phyloP scores from a whole-genome alignment of 2,113 vertebrate species.

The Oxyura jamaicensis region DNA sequence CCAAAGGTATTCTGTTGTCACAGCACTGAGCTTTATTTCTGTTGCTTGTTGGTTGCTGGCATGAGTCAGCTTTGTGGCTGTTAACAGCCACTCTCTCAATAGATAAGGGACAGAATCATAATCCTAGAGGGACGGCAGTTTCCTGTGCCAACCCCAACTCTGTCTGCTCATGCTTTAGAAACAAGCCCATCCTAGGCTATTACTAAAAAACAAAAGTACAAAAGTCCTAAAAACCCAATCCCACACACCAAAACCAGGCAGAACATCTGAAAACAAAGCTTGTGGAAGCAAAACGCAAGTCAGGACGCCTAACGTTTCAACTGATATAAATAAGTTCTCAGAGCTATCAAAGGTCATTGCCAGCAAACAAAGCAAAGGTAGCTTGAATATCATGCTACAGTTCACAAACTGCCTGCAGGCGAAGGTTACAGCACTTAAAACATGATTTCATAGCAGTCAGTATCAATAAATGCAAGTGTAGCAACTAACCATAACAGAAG shows the following conservation, averaged over 20 bases:
- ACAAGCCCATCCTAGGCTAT: neutral
- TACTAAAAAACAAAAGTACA: neutral
- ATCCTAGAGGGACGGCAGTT: conserved; percentile 2
- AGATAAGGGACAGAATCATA: conserved; percentile 9
- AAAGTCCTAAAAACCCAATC: neutral
- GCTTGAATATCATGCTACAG: neutral
- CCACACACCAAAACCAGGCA: neutral
- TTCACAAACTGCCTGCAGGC: neutral
- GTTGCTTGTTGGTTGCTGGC: neutral
- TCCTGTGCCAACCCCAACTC: neutral
- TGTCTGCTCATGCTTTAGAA: neutral
- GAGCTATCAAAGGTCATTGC: neutral
- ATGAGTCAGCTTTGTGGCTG: conserved; percentile 42
- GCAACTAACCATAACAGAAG: neutral
- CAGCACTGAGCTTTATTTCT: conserved; percentile 9
- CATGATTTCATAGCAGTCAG: neutral
- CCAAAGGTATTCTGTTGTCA: neutral
- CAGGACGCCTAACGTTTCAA: neutral
- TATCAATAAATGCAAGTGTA: neutral
- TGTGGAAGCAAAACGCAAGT: neutral
- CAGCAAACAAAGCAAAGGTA: neutral
- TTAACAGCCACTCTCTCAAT: conserved; percentile 18
- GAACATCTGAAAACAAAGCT: neutral
- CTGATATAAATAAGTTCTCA: neutral
- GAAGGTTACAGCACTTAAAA: neutral